Conservation (phyloP, 1,140 invertebrate species). For the Drosophila tani region DNA sequence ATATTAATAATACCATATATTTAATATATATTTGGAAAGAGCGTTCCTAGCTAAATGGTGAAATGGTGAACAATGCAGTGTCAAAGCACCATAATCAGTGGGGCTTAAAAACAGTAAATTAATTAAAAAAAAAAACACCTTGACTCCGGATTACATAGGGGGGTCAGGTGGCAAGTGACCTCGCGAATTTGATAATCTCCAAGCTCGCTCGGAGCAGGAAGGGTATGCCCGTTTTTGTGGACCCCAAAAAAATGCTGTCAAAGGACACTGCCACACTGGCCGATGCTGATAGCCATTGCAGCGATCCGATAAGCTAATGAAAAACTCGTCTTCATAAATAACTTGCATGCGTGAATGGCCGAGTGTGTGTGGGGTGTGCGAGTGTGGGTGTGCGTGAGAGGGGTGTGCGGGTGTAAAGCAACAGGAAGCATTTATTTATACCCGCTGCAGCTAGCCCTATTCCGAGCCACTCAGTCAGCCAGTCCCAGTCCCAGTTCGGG, state of each 20-base stretch:
- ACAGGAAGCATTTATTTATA: conserved; percentile 38
- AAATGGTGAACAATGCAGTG: too few relatives aligned
- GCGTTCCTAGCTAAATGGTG: too few relatives aligned
- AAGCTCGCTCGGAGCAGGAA: not conserved
- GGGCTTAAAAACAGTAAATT: too few relatives aligned
- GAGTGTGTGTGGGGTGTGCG: not conserved
- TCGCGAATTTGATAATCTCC: too few relatives aligned
- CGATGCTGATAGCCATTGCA: conserved; percentile 25
- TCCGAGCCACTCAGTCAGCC: conserved; percentile 12
- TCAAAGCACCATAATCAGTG: too few relatives aligned
- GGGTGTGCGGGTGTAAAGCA: conserved; percentile 22
- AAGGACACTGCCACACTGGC: conserved; percentile 18
- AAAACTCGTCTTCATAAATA: conserved; percentile 64
- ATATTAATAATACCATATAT: too few relatives aligned
- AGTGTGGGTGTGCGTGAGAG: conserved; percentile 6
- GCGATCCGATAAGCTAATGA: conserved; percentile 65
- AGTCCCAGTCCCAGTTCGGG: not conserved
- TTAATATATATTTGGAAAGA: too few relatives aligned
- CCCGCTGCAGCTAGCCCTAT: conserved; percentile 26
- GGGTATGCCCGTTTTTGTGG: not conserved
- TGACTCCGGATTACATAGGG: too few relatives aligned
- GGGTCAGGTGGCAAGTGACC: too few relatives aligned
- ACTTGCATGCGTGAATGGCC: conserved; percentile 33
- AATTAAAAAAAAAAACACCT: too few relatives aligned
- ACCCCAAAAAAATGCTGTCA: conserved; percentile 4